These are phyloP conservation scores for Hippasteria phrygiana DNA, from an alignment of 53 echinoderm and acorn worm genomes.

Conservation along the genomic window DNA sequence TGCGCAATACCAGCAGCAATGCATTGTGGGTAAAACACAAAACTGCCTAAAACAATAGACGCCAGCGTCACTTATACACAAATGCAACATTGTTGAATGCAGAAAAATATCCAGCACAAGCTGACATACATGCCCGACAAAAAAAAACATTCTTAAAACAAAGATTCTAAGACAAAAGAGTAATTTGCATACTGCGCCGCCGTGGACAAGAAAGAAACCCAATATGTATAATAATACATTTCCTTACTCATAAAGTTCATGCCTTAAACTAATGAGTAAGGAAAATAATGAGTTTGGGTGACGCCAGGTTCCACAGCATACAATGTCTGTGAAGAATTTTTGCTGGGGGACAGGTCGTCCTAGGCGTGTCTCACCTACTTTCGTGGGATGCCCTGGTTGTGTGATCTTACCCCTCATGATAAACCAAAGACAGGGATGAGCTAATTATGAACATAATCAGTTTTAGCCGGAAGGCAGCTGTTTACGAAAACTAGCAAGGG, in stretches of 20 bases:
- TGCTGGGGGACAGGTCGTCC: constrained; percentile 97
- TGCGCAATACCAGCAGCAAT: too few species aligned
- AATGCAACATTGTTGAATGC: background rate
- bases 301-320: constrained; percentile 90
- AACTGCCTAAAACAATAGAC: background rate
- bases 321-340: constrained; percentile 94
- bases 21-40: constrained; percentile 33
- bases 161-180: background rate
- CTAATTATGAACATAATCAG: too few species aligned
- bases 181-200: too few species aligned
- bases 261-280: constrained; percentile 99
- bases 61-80: too few species aligned
- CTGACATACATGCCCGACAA: background rate
- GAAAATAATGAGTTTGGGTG: constrained; percentile 99
- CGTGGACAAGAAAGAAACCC: background rate
- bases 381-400: constrained; percentile 77
- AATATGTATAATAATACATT: background rate
- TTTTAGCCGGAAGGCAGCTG: too few species aligned
- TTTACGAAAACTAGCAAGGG: too few species aligned
- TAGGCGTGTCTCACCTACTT: constrained; percentile 75
- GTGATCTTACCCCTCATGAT: constrained; percentile 71
- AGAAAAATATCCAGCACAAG: background rate
- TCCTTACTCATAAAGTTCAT: background rate
- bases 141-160: background rate
- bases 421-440: background rate